phyloP scores from a whole-genome alignment of 2,797 vertebrate species.

The Sebastiscus tertius region DNA sequence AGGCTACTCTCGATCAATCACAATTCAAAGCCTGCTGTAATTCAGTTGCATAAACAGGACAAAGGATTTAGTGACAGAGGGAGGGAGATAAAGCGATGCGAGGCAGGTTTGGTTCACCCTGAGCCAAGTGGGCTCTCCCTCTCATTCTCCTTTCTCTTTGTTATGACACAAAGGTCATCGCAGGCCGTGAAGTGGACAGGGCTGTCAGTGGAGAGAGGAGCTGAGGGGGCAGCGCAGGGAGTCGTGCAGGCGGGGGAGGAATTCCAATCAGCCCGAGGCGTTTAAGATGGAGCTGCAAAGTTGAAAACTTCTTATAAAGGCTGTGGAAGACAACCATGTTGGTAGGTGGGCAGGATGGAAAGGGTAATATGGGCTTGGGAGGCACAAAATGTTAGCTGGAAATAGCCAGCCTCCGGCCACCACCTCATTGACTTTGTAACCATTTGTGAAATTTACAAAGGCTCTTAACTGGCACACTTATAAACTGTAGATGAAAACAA shows the following conservation, averaged over 20 bases:
- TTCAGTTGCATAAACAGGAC: conserved; percentile 6
- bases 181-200: conserved; percentile 57
- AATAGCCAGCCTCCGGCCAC: conserved; percentile 12
- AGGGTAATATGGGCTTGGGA: neutral
- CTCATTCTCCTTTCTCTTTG: conserved; percentile 37
- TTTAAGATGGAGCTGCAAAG: conserved; percentile 32
- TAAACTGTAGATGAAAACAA: conserved; percentile 48
- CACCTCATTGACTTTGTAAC: conserved; percentile 32
- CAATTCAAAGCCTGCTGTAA: neutral
- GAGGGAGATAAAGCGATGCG: neutral
- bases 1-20: neutral
- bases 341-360: neutral
- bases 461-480: conserved; percentile 29
- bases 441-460: conserved; percentile 48
- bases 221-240: conserved; percentile 38
- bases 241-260: conserved; percentile 34
- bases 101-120: conserved; percentile 1
- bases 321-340: neutral
- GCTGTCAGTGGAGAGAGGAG: conserved; percentile 54
- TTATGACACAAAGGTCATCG: conserved; percentile 54
- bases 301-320: conserved; percentile 22
- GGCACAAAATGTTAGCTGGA: conserved; percentile 10
- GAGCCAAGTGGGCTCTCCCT: conserved; percentile 17
- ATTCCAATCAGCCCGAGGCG: conserved; percentile 55
- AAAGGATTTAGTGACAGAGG: neutral